Evolutionary conservation across 2,113 vertebrate genomes (phyloP), one percentile per base, ranked within the genome.

Genomic region (Chlorocebus sabaeus): DNA sequence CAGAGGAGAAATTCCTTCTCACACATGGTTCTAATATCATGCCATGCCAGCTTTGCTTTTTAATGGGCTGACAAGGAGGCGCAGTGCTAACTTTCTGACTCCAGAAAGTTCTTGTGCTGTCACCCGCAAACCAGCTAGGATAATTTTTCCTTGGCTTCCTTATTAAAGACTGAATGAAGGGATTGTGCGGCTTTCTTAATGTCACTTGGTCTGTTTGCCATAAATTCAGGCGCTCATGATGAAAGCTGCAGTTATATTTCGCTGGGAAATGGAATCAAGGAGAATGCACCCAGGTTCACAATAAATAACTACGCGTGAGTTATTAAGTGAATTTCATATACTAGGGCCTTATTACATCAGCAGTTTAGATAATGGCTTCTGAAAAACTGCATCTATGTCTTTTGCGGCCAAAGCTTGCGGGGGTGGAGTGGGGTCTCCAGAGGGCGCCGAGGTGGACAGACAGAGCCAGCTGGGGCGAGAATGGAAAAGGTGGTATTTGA

Each of bases 21-120:
- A 99, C 99, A 99, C 99, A 99, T 99, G 99, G 99, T 99, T 99
- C 99, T 99, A 99, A 99, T 99, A 99, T 99, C 98, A 98, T 98
- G 98, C 99, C 99, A 99, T 99, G 99, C 99, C 99, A 99, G 99
- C 99, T 99, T 99, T 99, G 99, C 99, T 99, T 99, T 99, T 99
- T 99, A 99, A 99, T 99, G 99, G 99, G 99, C 99, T 99, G 99
- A 99, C 99, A 99, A 99, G 99, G 99, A 99, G 99, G 99, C 99
- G 99, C 99, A 99, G 99, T 99, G 99, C 99, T 99, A 99, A 99
- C 99, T 99, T 99, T 99, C 99, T 99, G 99, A 99, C 99, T 99
- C 99, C 99, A 98, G 99, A 99, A 99, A 99, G 99, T 99, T 99
- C 99, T 99, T 98, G 99, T 99, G 99, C 99, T 99, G 99, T 99